Base-by-base conservation (phyloP, 2,797 vertebrate genomes). In the Acanthurus tractus region DNA sequence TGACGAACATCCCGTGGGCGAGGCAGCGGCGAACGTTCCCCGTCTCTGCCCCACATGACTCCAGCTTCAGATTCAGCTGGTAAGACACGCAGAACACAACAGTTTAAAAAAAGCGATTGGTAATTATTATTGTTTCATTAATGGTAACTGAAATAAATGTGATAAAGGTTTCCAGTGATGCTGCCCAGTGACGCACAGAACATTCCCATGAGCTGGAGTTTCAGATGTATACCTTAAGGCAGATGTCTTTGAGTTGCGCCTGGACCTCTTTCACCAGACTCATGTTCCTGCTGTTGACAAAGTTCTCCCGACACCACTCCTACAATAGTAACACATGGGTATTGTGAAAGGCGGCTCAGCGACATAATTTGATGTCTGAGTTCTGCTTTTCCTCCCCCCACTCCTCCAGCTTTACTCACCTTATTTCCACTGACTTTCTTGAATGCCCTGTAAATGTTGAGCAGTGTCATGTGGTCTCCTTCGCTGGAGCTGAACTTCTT, bases 301-400 rank as follows among this genome's bases (percentile, higher is more conserved):
- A 99, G 91, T 99, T 99, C 84, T 99, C 98, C 73, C 94, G 96
- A 94, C 97, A 99, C 98, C 98, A 99, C 17, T 97, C 97, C 98
- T 99, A 76, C 45, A 82, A 14, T 9, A 83, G 72, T 3, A 17
- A 79, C 49, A 70, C 2, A 40, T 0, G 36, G 0, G 6, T 2
- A 34, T 64, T 11, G 61, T 6, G 29, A 18, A 22, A 25, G 29
- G 0, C 12, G 18, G 8, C 44, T 59, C 15, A 48, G 25, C 11
- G 15, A n/a, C 38, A 9, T 1, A 0, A 9, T 48, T 22, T 38
- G 0, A 58, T 8, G 6, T 20, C 6, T 59, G 25, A 1, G 3
- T 20, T 54, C 11, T 44, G 8, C 1, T 18, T 0, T 0, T 59
- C 4, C 0, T 3, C 22, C 22, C 34, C 10, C 23, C n/a, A 0